Conservation (phyloP, 1,140 invertebrate genomes). For the Tyrophagus putrescentiae region DNA sequence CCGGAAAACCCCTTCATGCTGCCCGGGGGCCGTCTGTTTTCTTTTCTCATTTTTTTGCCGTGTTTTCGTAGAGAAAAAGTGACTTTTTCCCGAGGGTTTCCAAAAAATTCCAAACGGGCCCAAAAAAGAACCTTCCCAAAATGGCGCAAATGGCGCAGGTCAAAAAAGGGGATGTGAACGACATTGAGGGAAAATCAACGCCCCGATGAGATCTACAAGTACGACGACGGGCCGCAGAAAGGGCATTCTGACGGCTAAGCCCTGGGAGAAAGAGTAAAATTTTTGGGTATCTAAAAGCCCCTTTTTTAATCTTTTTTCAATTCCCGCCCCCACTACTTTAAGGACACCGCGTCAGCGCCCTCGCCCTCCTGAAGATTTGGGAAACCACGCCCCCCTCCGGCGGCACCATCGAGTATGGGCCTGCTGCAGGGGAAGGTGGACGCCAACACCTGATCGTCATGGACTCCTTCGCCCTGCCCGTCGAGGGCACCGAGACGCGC, state of each 20-base stretch:
- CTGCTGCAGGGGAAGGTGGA: slow-evolving; percentile 67
- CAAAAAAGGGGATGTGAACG: slow-evolving; percentile 92
- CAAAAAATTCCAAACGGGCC: too few relatives aligned
- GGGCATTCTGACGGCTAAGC: slow-evolving; percentile 88
- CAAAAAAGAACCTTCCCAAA: too few relatives aligned
- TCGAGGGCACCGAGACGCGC: slow-evolving; percentile 95
- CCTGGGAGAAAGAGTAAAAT: slow-evolving; percentile 88
- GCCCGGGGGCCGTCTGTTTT: too few relatives aligned
- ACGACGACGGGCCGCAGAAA: slow-evolving; percentile 84
- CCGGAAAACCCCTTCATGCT: too few relatives aligned
- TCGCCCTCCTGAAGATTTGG: slow-evolving; percentile 97
- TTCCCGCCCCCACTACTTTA: slow-evolving; percentile 89
- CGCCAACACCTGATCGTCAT: slow-evolving; percentile 78
- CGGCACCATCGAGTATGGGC: slow-evolving; percentile 95
- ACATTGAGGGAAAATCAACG: slow-evolving; percentile 70
- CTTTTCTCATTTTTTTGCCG: too few relatives aligned
- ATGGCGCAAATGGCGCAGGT: slow-evolving; percentile 49
- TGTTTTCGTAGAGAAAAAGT: too few relatives aligned
- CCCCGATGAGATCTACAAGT: slow-evolving; percentile 92
- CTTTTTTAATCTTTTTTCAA: slow-evolving; percentile 33
- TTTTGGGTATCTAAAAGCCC: too few relatives aligned
- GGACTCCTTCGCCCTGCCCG: slow-evolving; percentile 88
- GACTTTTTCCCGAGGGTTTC: too few relatives aligned
- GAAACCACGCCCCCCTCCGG: slow-evolving; percentile 98
- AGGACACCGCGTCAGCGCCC: slow-evolving; percentile 92